phyloP scores from a whole-genome alignment of 2,797 vertebrate species.

The Danio jaintianensis region DNA sequence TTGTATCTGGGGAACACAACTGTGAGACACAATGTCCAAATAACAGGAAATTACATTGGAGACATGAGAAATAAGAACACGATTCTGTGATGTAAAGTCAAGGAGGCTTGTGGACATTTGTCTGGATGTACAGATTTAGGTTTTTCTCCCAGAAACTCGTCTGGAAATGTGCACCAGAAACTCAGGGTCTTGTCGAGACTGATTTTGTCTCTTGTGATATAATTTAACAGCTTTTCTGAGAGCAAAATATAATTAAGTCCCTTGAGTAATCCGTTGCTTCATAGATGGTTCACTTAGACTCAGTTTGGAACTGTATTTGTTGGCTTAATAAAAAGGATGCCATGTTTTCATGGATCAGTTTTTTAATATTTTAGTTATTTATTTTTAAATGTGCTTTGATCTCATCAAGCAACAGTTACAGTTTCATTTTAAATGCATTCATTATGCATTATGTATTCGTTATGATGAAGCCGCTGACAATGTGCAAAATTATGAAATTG shows the following conservation, averaged over 20 bases:
- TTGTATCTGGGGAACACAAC: not conserved
- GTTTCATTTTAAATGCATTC: too few relatives aligned
- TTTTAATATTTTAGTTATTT: too few relatives aligned
- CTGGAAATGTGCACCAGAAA: not conserved
- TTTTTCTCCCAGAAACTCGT: not conserved
- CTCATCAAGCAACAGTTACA: too few relatives aligned
- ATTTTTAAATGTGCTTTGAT: too few relatives aligned
- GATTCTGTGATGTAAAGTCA: not conserved
- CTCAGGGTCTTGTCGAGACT: slow-evolving; percentile 4
- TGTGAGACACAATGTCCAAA: not conserved
- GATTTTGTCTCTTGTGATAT: slow-evolving; percentile 3
- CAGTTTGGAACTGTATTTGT: too few relatives aligned
- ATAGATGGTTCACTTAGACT: not conserved
- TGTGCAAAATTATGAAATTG: too few relatives aligned
- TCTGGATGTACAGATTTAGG: not conserved
- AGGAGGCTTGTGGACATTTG: not conserved
- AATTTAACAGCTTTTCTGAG: not conserved
- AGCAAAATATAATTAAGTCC: slow-evolving; percentile 11
- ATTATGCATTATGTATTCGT: too few relatives aligned
- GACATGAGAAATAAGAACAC: not conserved
- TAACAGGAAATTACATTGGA: not conserved
- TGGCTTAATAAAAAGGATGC: too few relatives aligned
- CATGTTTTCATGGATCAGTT: too few relatives aligned
- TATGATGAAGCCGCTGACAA: too few relatives aligned
- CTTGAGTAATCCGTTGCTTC: slow-evolving; percentile 14